Evolutionary conservation across 2,888 invertebrate species (phyloP).

Genomic region (Kryphioiulus occultus): DNA sequence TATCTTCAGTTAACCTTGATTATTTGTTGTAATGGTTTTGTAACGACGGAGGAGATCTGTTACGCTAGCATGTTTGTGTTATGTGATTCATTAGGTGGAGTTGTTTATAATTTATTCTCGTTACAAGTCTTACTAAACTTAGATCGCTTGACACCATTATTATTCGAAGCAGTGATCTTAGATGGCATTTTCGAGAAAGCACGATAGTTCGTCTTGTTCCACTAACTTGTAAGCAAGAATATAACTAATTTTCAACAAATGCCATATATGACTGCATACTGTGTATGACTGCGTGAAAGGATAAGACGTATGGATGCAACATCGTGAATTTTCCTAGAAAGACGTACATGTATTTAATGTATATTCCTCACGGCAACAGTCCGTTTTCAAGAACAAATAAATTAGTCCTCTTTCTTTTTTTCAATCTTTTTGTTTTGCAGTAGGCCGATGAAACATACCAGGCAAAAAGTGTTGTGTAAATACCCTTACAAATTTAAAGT

Average conservation of each 20-base stretch:
- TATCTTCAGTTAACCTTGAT: not conserved
- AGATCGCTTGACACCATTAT: not conserved
- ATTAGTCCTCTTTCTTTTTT: not conserved
- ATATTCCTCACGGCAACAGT: not conserved
- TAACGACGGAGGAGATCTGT: not conserved
- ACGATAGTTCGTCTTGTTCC: no score
- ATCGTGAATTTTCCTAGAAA: no score
- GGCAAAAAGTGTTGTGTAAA: no score
- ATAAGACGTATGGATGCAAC: no score
- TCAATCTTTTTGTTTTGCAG: not conserved
- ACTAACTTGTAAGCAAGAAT: not conserved
- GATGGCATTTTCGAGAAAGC: not conserved
- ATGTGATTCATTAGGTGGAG: not conserved
- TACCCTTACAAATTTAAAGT: not conserved
- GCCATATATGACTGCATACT: not conserved
- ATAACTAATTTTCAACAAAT: not conserved
- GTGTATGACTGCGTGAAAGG: no score
- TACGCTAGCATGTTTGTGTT: not conserved
- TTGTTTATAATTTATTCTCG: not conserved
- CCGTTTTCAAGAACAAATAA: not conserved
- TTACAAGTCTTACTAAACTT: not conserved
- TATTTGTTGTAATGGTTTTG: not conserved
- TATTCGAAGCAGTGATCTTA: not conserved
- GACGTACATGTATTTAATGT: not conserved
- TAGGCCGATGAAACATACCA: no score